Base-by-base conservation (phyloP, 2,888 invertebrate species). In the Patella caerulea region DNA sequence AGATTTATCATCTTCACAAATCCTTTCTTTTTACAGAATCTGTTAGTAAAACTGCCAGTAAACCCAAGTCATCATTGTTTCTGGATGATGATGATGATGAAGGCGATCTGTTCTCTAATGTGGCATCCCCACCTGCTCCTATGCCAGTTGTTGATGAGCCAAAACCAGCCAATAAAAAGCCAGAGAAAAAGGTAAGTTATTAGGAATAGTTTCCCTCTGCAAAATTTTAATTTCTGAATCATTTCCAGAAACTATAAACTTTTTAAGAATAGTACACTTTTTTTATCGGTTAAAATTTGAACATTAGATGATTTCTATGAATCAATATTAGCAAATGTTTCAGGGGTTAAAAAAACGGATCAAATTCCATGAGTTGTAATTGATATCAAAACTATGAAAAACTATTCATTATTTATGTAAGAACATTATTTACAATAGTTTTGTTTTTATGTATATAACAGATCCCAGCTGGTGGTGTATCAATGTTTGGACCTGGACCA, bases 401-500 rank as follows among this genome's bases (percentile, higher is more conserved):
- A 45, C 0, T n/a, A 53, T 34, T 29, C 3, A 19, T 45, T 19
- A 24, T 24, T 17, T 29, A 1, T 71, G 0, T 24, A 9, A 19
- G 54, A 29, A 17, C 1, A 17, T 9, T 29, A 56, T 3, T 15
- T n/a, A 12, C 7, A 3, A 14, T 73, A 7, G 11, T 14, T 19
- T 19, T 73, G 9, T 53, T 73, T 15, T 24, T 54, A n/a, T 73
- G 29, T n/a, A 24, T 17, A 11, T 17, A 45, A 45, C 7, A 89
- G 89, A 81, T 87, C 24, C 91, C 90, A 52, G 84, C 87, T 17
- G 90, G 91, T 3, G 90, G 89, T 4, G 91, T 91, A 74, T 88
- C 91, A 7, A 89, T 90, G 89, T 90, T 91, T 86, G 91, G 90
- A 17, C 86, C 85, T 71, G 87, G 83, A 52, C 81, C 83, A 15